Evolutionary conservation across 1,140 invertebrate genomes (phyloP), one percentile per base, ranked within the genome.

Genomic region (Brachionus sp.): DNA sequence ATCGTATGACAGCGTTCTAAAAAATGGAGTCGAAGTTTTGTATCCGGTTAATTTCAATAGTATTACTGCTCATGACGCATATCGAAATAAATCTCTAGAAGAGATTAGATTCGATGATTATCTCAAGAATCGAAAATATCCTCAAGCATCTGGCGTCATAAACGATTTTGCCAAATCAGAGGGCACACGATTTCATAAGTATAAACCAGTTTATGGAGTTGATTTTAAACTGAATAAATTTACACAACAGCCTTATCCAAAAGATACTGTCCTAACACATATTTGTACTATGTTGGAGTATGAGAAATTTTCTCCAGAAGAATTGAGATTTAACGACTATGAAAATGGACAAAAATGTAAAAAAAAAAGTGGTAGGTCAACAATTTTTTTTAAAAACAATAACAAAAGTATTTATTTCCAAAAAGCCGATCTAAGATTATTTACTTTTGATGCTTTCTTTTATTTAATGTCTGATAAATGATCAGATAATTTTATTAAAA

Each of bases 291-390:
- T 75, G 70, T 46, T 75, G 39, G 70, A 75, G 44, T 75, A 75
- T 50, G 70, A 75, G 44, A 75, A 75, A 5, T 19, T 50, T 23
- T 75, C 70, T 0, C 39, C 42, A 2, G 70, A 75, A 75, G 70
- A 75, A n/a, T 23, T 75, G 4, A 75, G 70, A 75, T 75, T 75
- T 75, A n/a, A 12, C 5, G 70, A 75, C 33, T 75, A 75, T 75
- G 44, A 44, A 12, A 75, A 75, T 46, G 39, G n/a, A 12, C 13
- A 23, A 46, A 75, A 75, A 75, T 75, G 9, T n/a, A 46, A 44
- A 46, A 2, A 23, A 75, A 73, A 73, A 42, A 42, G 19, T 37
- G 70, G 70, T 46, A 75, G 44, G 13, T 70, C 39, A 2, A 3
- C 6, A 70, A 66, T n/a, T n/a, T 42, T 42, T 70, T 70, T 70